These are phyloP conservation scores for Bettongia penicillata DNA, from an alignment of 2,113 vertebrate genomes.

Conservation along the genomic window DNA sequence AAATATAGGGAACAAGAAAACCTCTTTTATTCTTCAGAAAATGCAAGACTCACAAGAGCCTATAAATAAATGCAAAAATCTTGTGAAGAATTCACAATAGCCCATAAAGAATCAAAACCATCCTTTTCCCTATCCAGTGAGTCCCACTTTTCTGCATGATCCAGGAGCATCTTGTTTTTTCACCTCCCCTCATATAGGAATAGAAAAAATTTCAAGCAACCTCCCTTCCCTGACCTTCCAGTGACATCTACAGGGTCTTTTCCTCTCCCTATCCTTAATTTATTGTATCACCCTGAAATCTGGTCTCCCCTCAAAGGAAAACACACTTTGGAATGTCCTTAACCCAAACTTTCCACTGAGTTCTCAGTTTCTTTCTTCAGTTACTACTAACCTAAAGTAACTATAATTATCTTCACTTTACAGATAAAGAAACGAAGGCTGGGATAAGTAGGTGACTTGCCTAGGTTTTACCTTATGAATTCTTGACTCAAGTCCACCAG, in stretches of 20 bases:
- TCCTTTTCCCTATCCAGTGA: background rate
- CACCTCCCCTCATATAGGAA: background rate
- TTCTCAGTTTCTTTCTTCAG: background rate
- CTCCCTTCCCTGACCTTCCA: background rate
- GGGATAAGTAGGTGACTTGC: too few species aligned
- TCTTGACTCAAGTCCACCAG: too few species aligned
- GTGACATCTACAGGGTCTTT: background rate
- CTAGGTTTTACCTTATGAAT: too few species aligned
- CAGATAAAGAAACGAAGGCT: too few species aligned
- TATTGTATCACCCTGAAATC: background rate
- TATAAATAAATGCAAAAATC: background rate
- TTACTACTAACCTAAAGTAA: background rate
- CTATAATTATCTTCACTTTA: too few species aligned
- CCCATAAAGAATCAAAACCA: background rate
- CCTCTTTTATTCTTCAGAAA: background rate
- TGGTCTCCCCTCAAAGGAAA: background rate
- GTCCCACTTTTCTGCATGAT: background rate
- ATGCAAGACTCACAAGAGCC: background rate
- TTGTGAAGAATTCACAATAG: background rate
- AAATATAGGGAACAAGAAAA: background rate
- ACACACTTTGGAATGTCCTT: background rate
- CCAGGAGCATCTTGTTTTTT: background rate
- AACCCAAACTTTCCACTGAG: background rate
- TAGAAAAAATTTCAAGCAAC: background rate
- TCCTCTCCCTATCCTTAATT: background rate